Evolutionary conservation across 1,140 invertebrate genomes (phyloP).

Genomic region (Portunus trituberculatus): DNA sequence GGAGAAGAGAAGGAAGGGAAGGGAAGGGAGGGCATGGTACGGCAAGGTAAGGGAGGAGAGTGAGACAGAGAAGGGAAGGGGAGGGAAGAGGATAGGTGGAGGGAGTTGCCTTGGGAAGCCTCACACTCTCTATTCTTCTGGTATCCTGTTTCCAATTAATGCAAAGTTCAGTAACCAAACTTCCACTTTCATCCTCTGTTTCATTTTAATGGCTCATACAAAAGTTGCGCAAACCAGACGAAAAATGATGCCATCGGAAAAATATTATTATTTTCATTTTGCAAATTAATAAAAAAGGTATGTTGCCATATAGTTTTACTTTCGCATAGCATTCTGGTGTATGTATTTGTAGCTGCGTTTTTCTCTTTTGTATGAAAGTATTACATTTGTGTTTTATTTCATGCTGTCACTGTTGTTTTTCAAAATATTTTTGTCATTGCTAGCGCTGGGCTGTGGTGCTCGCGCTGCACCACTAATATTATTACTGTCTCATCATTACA

Average conservation of each 20-base stretch:
- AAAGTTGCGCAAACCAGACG: not conserved
- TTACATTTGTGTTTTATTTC: slow-evolving; percentile 2
- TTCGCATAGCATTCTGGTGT: not conserved
- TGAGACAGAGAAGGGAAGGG: not conserved
- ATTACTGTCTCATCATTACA: not conserved
- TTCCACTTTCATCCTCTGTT: not conserved
- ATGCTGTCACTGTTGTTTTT: not conserved
- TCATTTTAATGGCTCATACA: not conserved
- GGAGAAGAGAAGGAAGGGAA: no score
- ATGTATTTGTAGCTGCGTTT: not conserved
- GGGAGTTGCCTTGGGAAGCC: not conserved
- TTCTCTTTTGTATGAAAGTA: not conserved
- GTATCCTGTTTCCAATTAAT: slow-evolving; percentile 23
- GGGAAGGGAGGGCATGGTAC: no score
- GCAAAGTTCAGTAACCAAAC: not conserved
- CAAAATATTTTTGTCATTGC: slow-evolving; percentile 4
- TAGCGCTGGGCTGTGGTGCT: not conserved
- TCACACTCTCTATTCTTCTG: not conserved
- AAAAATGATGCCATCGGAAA: not conserved
- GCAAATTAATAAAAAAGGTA: slow-evolving; percentile 8
- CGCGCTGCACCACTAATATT: not conserved
- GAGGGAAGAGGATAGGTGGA: not conserved
- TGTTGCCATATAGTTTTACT: not conserved
- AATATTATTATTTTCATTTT: not conserved
- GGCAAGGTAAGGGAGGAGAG: not conserved